Percentiles rank a stretch among this genome's conserved stretches.
Conservation (phyloP, 2,888 invertebrate genomes). For the Hydrotaea cyrtoneurina region DNA sequence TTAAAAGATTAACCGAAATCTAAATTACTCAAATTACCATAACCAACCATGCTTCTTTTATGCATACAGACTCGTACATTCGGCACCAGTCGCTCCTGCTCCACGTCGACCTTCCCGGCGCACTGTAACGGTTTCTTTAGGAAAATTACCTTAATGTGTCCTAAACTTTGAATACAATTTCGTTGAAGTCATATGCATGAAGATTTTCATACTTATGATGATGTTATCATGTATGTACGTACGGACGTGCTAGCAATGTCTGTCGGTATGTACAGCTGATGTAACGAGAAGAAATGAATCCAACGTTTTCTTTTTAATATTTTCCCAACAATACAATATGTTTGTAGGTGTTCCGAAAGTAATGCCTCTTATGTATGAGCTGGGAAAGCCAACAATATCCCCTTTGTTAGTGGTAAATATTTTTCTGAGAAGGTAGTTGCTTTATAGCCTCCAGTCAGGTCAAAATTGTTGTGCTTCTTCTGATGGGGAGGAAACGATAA, state of each 20-base stretch:
- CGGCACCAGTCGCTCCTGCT: neutral
- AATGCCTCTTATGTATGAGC: neutral
- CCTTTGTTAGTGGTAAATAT: slow-evolving; percentile 6
- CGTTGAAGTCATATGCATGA: slow-evolving; percentile 53
- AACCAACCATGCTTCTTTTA: slow-evolving; percentile 25
- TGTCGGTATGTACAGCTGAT: neutral
- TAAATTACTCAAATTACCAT: slow-evolving; percentile 56
- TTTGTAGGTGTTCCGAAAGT: neutral
- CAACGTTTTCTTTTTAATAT: slow-evolving; percentile 19
- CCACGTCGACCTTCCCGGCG: neutral
- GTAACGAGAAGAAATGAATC: neutral
- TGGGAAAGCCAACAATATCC: slow-evolving; percentile 13
- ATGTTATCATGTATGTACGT: slow-evolving; percentile 36
- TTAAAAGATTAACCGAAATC: slow-evolving; percentile 56
- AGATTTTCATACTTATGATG: slow-evolving; percentile 40
- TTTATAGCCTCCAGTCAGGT: slow-evolving; percentile 56
- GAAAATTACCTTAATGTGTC: slow-evolving; percentile 37
- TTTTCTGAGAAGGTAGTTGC: slow-evolving; percentile 9
- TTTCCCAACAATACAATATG: slow-evolving; percentile 9
- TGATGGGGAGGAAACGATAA: slow-evolving; percentile 21
- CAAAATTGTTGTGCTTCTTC: slow-evolving; percentile 49
- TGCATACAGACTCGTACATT: neutral
- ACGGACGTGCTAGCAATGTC: neutral
- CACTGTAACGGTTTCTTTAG: slow-evolving; percentile 8
- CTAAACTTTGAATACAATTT: slow-evolving; percentile 45